Evolutionary conservation across 2,888 invertebrate species (phyloP).

Genomic region (Eurois occulta): DNA sequence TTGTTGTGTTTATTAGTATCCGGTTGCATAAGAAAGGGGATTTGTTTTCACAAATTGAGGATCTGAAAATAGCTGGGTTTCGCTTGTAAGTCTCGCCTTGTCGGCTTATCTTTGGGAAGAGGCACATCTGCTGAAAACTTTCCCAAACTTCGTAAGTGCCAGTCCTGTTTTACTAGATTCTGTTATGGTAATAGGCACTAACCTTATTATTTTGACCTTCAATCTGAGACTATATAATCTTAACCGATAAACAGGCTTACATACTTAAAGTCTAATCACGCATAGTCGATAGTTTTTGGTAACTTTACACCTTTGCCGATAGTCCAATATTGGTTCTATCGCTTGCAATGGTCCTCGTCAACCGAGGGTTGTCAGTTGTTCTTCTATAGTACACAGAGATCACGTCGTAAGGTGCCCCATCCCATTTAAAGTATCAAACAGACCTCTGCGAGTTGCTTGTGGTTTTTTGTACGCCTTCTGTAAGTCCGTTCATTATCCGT

Average conservation of each 20-base stretch:
- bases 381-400: neutral
- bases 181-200: neutral
- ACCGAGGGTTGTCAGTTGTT: neutral
- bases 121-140: conserved; percentile 6
- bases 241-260: neutral
- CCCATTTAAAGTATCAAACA: neutral
- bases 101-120: neutral
- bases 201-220: neutral
- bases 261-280: neutral
- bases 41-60: neutral
- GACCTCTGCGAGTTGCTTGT: neutral
- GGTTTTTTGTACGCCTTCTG: neutral
- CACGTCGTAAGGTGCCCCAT: neutral
- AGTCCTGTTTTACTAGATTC: neutral
- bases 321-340: neutral
- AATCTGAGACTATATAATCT: neutral
- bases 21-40: neutral
- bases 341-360: neutral
- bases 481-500: no score
- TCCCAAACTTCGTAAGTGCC: neutral
- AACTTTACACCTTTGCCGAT: neutral
- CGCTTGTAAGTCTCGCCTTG: neutral
- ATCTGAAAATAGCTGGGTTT: neutral
- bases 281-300: neutral
- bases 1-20: conserved; percentile 38